These are phyloP conservation scores for Nezara viridula DNA, from an alignment of 2,888 invertebrate genomes.

Conservation along the genomic window DNA sequence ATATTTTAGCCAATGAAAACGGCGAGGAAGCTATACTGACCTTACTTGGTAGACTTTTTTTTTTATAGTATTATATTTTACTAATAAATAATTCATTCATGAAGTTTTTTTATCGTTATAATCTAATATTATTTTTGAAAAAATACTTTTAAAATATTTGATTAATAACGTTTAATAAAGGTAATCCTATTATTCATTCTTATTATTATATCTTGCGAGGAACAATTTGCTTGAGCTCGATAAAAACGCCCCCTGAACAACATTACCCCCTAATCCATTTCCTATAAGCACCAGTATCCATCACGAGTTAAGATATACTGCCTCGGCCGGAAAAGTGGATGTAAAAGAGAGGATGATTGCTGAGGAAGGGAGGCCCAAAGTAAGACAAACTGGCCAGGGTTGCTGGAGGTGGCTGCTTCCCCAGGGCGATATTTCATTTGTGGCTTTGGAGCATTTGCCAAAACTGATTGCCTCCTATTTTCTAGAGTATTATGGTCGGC, in stretches of 20 bases:
- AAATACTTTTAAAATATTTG: too few species aligned
- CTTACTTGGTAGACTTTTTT: too few species aligned
- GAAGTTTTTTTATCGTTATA: too few species aligned
- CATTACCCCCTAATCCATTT: neutral
- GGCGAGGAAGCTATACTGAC: too few species aligned
- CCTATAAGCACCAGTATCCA: neutral
- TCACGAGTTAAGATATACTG: neutral
- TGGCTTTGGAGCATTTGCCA: slow-evolving; percentile 33
- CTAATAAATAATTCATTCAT: too few species aligned
- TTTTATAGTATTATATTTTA: too few species aligned
- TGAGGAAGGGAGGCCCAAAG: neutral
- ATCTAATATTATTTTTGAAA: too few species aligned
- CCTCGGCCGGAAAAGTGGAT: neutral
- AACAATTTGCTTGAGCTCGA: neutral
- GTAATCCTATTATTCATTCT: neutral
- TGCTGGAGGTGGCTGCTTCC: neutral
- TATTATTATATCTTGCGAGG: neutral
- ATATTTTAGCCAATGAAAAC: too few species aligned
- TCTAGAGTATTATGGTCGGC: neutral
- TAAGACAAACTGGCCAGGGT: neutral
- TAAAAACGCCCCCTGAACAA: neutral
- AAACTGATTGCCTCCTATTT: slow-evolving; percentile 38
- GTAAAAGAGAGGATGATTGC: neutral
- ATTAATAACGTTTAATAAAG: too few species aligned
- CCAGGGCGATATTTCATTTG: neutral